Evolutionary conservation across 2,888 invertebrate genomes (phyloP), one percentile per base, ranked within the genome.

Genomic region (Orgyia antiqua): DNA sequence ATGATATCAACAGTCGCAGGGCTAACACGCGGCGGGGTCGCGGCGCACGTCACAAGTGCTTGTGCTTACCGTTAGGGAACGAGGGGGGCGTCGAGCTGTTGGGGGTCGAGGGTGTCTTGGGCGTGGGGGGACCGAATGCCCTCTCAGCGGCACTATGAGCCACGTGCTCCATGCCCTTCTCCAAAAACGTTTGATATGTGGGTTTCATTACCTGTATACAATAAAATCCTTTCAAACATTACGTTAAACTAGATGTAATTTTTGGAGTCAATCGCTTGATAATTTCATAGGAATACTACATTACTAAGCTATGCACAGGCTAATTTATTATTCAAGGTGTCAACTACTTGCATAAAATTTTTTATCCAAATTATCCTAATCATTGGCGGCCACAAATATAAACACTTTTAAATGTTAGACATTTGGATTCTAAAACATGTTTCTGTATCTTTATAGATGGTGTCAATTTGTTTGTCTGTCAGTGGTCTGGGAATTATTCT

Each of bases 161-260:
- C 58, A 93, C 94, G 74, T 92, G 93, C 70, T 94, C 91, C 73
- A 95, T 91, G 62, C 94, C 92, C 73, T 92, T 93, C 82, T 94
- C 94, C 67, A 94, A 88, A 68, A 93, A 93, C 42, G 90, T 87
- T 70, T 94, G 93, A 77, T 94, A 94, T 45, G 92, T 76, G 46
- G 94, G 94, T 76, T 94, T 94, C 92, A 95, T 91, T 51, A 93
- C 82, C 95, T 95, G 83, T 1, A 7, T 11, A n/a, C n/a, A n/a
- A n/a, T n/a, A 20, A 4, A 8, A 25, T 7, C 17, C 4, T 17
- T 5, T 17, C 17, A 17, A 7, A 5, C 4, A 17, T 7, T 17
- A 17, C 17, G 17, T 17, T 7, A 7, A 17, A 17, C 4, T 7
- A 17, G 17, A 7, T 17, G 4, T 17, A 17, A 17, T 17, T 5